Conservation (phyloP, 2,888 invertebrate species). For the Cataglyphis cursor region DNA sequence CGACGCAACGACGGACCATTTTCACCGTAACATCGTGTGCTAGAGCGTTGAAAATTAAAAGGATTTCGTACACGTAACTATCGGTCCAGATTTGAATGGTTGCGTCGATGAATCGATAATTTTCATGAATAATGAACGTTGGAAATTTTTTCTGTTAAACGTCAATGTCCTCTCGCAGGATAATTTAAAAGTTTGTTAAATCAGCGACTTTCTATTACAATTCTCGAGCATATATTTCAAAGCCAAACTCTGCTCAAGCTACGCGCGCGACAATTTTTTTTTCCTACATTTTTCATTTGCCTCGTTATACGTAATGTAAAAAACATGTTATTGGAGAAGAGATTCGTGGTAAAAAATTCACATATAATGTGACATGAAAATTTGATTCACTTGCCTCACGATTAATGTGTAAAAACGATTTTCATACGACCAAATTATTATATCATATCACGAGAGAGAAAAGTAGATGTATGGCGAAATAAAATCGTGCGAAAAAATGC, state of each 20-base stretch:
- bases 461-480: neutral
- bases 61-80: conserved; percentile 24
- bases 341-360: neutral
- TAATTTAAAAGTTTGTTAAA: conserved; percentile 37
- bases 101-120: conserved; percentile 68
- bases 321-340: conserved; percentile 20
- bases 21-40: neutral
- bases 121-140: conserved; percentile 63
- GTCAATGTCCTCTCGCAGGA: conserved; percentile 3
- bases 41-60: conserved; percentile 22
- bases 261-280: neutral
- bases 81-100: conserved; percentile 46
- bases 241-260: conserved; percentile 6
- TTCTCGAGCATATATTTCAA: conserved; percentile 16
- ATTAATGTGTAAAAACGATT: conserved; percentile 33
- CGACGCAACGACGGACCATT: neutral
- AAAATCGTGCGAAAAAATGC: conserved; percentile 26
- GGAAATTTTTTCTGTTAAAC: conserved; percentile 48
- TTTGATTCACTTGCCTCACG: neutral
- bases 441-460: neutral
- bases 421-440: conserved; percentile 27
- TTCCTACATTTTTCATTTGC: conserved; percentile 14
- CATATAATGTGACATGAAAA: neutral
- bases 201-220: conserved; percentile 24
- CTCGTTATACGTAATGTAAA: neutral